Percentiles rank a stretch among this genome's conserved stretches.
phyloP scores from a whole-genome alignment of 2,113 vertebrate species.

The Strix uralensis region DNA sequence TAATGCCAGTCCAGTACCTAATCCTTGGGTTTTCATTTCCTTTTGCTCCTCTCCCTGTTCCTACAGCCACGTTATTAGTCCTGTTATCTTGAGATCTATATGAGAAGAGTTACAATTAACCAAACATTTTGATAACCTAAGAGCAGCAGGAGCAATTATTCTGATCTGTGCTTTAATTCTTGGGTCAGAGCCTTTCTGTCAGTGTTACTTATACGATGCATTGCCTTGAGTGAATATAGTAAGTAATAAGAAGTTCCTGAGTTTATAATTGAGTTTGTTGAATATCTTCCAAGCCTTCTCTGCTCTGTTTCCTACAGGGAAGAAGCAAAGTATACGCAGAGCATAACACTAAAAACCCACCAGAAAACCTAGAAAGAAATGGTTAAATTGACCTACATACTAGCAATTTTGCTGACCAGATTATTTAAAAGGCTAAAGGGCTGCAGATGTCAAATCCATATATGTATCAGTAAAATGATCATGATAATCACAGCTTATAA shows the following conservation, averaged over 20 bases:
- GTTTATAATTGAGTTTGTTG: slow-evolving; percentile 14
- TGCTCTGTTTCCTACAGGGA: neutral
- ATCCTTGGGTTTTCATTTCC: neutral
- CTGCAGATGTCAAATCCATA: slow-evolving; percentile 28
- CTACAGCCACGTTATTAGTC: neutral
- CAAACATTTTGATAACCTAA: neutral
- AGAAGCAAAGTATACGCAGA: neutral
- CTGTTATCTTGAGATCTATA: neutral
- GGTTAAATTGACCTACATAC: slow-evolving; percentile 56
- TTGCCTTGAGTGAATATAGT: neutral
- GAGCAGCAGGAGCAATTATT: neutral
- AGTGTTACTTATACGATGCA: neutral
- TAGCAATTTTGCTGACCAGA: slow-evolving; percentile 47
- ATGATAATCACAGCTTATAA: slow-evolving; percentile 61
- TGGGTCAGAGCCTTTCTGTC: neutral
- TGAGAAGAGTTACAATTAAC: neutral
- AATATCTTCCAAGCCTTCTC: neutral
- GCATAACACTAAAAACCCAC: neutral
- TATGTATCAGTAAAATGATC: slow-evolving; percentile 54
- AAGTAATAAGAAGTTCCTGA: slow-evolving; percentile 5
- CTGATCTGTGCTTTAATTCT: neutral
- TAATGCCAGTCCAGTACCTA: neutral
- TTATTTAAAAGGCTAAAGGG: slow-evolving; percentile 58
- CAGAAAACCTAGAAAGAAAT: slow-evolving; percentile 11
- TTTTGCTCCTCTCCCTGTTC: neutral